Conservation (phyloP, 2,888 invertebrate species). For the Mycalesis mineus region DNA sequence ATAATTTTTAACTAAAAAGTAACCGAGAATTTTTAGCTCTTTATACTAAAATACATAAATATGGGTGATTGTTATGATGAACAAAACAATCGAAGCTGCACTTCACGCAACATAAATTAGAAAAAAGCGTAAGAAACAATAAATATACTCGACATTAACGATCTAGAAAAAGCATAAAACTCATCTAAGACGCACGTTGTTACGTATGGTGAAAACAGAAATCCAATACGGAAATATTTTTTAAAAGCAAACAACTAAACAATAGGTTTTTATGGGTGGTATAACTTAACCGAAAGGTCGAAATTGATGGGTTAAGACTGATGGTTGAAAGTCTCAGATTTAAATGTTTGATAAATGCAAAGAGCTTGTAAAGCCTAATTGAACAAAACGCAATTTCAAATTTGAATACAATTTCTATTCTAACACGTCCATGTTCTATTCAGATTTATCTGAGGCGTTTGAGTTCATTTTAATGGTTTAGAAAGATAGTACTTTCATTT, state of each 20-base stretch:
- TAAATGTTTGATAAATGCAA: background rate
- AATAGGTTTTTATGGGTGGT: background rate
- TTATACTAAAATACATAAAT: no score
- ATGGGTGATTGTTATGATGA: background rate
- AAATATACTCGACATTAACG: conserved; percentile 2
- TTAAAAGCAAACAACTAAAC: background rate
- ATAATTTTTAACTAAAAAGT: no score
- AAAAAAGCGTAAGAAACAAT: background rate
- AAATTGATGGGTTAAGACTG: background rate
- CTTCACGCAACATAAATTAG: background rate
- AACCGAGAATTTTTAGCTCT: no score
- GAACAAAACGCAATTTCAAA: conserved; percentile 1
- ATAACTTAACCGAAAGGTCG: background rate
- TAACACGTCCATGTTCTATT: no score
- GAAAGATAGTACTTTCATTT: no score
- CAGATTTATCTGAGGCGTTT: no score
- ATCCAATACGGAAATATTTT: background rate
- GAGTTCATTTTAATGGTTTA: no score
- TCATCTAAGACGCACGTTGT: background rate
- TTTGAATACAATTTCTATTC: background rate
- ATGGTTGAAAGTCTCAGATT: background rate
- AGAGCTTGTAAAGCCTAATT: background rate
- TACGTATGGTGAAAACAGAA: background rate
- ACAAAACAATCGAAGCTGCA: background rate
- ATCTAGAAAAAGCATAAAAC: background rate